Percentiles rank a stretch among this genome's conserved stretches.
Conservation (phyloP, 2,797 vertebrate genomes). For the Chiloscyllium punctatum region DNA sequence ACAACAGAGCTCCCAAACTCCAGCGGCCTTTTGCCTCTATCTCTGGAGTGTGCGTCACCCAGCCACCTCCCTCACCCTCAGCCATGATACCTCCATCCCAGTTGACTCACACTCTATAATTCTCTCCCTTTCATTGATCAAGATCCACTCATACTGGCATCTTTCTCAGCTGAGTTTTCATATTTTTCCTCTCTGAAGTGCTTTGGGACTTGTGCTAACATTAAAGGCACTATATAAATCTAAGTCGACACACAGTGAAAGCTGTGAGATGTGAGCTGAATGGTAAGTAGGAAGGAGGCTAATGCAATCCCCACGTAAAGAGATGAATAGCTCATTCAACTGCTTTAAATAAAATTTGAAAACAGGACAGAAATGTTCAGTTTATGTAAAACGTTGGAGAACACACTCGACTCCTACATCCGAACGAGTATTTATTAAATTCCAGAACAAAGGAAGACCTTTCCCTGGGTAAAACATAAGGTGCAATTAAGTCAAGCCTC, state of each 20-base stretch:
- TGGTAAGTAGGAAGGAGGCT: background rate
- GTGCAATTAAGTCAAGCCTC: background rate
- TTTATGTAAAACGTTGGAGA: background rate
- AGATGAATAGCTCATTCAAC: slow-evolving; percentile 21
- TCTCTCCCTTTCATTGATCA: background rate
- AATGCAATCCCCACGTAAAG: background rate
- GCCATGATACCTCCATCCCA: background rate
- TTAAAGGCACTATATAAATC: background rate
- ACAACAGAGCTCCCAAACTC: background rate
- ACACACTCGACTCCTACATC: background rate
- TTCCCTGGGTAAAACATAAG: background rate
- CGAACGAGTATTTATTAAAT: background rate
- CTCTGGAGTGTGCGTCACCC: background rate
- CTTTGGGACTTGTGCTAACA: background rate
- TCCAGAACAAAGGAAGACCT: background rate
- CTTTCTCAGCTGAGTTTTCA: background rate
- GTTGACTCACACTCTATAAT: background rate
- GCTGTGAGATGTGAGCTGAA: background rate
- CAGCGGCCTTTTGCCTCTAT: background rate
- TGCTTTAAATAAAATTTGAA: background rate
- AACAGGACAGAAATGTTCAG: background rate
- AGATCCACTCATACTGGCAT: no score
- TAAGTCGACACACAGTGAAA: background rate
- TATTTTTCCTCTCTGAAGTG: background rate
- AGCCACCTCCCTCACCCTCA: background rate